phyloP scores from a whole-genome alignment of 2,888 invertebrate genomes.

The Eutolmus rufibarbis region DNA sequence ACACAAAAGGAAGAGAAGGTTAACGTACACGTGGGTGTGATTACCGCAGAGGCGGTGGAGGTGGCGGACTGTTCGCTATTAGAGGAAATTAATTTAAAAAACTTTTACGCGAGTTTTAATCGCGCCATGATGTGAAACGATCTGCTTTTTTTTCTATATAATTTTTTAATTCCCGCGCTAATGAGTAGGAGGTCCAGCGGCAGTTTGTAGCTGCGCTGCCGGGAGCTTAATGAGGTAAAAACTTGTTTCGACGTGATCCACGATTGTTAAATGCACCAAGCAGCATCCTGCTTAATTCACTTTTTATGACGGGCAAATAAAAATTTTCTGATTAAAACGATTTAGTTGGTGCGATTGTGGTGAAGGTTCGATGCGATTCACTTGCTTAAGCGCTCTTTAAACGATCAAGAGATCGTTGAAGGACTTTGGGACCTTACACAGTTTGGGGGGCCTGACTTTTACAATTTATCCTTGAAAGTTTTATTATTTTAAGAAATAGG shows the following conservation, averaged over 20 bases:
- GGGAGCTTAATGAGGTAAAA: neutral
- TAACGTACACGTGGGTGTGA: neutral
- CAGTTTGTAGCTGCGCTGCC: neutral
- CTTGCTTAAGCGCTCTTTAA: neutral
- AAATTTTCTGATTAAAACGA: neutral
- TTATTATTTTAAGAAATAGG: neutral
- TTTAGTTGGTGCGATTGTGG: neutral
- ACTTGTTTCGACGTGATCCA: neutral
- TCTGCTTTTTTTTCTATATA: neutral
- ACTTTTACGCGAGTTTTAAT: constrained; percentile 1
- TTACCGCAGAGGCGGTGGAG: neutral
- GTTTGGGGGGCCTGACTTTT: neutral
- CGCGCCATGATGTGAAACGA: neutral
- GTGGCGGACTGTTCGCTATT: neutral
- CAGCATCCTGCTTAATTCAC: constrained; percentile 13
- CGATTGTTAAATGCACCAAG: neutral
- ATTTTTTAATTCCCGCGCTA: neutral
- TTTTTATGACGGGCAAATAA: constrained; percentile 6
- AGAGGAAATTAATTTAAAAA: constrained; percentile 19
- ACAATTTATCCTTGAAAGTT: neutral
- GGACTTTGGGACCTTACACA: neutral
- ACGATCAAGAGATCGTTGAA: neutral
- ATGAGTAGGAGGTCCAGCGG: neutral
- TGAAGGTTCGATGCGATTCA: neutral
- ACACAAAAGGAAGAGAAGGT: neutral